Conservation (phyloP, 2,797 vertebrate species). For the Mus minutoides region DNA sequence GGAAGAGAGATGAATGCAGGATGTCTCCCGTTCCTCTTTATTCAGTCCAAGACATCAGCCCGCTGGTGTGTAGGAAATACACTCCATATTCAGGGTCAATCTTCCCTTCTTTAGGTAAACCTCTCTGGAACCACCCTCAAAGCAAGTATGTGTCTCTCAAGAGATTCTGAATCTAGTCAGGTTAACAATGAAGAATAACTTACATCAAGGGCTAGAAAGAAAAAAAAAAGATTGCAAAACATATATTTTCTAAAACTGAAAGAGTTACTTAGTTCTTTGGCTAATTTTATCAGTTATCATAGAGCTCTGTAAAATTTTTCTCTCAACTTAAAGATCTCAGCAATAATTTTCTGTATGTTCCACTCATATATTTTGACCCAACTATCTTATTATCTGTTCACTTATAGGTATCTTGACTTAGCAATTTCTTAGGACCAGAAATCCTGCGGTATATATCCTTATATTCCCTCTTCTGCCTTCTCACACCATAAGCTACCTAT, state of each 20-base stretch:
- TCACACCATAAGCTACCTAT: neutral
- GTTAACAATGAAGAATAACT: neutral
- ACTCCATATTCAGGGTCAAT: neutral
- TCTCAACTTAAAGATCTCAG: neutral
- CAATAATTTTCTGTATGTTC: neutral
- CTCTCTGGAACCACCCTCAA: neutral
- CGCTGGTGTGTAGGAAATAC: neutral
- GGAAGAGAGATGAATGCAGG: neutral
- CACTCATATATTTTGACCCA: neutral
- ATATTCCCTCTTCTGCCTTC: neutral
- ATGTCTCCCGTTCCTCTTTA: neutral
- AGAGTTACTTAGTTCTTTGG: neutral
- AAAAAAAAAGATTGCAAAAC: neutral
- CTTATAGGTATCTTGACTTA: neutral
- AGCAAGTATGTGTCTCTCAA: neutral
- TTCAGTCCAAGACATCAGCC: neutral
- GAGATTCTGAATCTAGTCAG: neutral
- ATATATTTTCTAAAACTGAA: conserved; percentile 1
- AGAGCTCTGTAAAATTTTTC: neutral
- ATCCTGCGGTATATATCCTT: neutral
- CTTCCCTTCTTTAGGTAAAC: neutral
- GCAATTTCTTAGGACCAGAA: neutral
- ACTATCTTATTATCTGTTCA: neutral
- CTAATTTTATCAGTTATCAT: neutral
- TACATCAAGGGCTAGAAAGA: neutral